Conservation (phyloP, 2,113 vertebrate species). For the Oryzias melastigma region DNA sequence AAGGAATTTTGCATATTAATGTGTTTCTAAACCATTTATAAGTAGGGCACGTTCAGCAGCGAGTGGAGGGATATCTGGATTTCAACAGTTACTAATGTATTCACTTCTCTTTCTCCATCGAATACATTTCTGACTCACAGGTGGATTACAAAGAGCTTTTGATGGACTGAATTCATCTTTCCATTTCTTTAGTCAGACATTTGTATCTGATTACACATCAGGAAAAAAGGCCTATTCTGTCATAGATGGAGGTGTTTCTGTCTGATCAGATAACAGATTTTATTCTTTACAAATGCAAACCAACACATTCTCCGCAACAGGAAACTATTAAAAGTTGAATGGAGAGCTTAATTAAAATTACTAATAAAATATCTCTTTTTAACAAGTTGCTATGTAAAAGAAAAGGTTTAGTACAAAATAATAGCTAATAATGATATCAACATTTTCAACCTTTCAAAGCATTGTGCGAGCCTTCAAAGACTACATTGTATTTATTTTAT, state of each 20-base stretch:
- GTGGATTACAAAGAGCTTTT: constrained; percentile 37
- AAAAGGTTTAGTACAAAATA: too few relatives aligned
- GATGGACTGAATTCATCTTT: constrained; percentile 12
- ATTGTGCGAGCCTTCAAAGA: too few relatives aligned
- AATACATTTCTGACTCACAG: constrained; percentile 31
- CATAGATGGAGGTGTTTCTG: constrained; percentile 8
- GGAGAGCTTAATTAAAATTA: too few relatives aligned
- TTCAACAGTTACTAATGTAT: constrained; percentile 22
- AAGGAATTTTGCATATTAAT: constrained; percentile 51
- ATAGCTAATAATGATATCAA: too few relatives aligned
- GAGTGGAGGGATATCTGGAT: constrained; percentile 16
- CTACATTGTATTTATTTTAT: too few relatives aligned
- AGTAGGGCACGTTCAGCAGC: constrained; percentile 2
- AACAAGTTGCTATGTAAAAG: too few relatives aligned
- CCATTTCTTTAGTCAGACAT: constrained; percentile 11
- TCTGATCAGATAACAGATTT: not conserved
- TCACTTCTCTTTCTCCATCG: constrained; percentile 7
- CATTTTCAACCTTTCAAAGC: too few relatives aligned
- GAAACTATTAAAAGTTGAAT: not conserved
- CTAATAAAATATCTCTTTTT: too few relatives aligned
- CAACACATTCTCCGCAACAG: not conserved
- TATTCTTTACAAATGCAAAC: not conserved
- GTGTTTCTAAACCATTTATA: constrained; percentile 19
- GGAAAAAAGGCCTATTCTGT: constrained; percentile 1
- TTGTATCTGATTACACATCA: constrained; percentile 38